These are phyloP conservation scores for Clivina fossor DNA, from an alignment of 2,888 invertebrate species.

Conservation along the genomic window DNA sequence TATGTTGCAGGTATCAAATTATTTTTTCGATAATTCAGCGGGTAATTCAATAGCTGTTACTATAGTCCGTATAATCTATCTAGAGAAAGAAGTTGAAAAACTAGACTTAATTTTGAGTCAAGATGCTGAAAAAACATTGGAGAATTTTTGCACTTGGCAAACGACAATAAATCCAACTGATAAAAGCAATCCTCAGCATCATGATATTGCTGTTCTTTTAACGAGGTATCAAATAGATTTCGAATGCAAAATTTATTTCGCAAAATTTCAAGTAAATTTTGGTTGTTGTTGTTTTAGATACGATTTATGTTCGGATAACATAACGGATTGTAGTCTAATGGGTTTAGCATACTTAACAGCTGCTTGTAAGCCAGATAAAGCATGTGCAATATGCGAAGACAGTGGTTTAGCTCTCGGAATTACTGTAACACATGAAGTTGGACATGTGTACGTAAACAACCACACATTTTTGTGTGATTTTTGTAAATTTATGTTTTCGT, in stretches of 20 bases:
- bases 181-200: slow-evolving; percentile 60
- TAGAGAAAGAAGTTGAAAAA: slow-evolving; percentile 58
- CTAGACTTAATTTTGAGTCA: slow-evolving; percentile 55
- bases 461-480: too few relatives aligned
- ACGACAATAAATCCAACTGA: slow-evolving; percentile 59
- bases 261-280: slow-evolving; percentile 3
- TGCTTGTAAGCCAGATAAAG: slow-evolving; percentile 63
- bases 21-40: slow-evolving; percentile 54
- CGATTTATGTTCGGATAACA: slow-evolving; percentile 58
- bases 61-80: slow-evolving; percentile 59
- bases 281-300: slow-evolving; percentile 48
- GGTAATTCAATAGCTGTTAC: slow-evolving; percentile 63
- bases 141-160: slow-evolving; percentile 68
- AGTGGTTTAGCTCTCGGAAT: slow-evolving; percentile 65
- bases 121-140: slow-evolving; percentile 60
- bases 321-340: slow-evolving; percentile 58
- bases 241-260: not conserved
- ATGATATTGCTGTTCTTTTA: slow-evolving; percentile 62
- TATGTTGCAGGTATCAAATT: slow-evolving; percentile 50
- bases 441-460: slow-evolving; percentile 71
- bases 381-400: slow-evolving; percentile 70
- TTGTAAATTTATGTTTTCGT: too few relatives aligned
- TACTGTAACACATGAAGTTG: slow-evolving; percentile 68
- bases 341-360: slow-evolving; percentile 69
- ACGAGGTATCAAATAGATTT: slow-evolving; percentile 54